These are phyloP conservation scores for Apistogramma diplotaenia DNA, from an alignment of 2,113 vertebrate species.

Conservation along the genomic window DNA sequence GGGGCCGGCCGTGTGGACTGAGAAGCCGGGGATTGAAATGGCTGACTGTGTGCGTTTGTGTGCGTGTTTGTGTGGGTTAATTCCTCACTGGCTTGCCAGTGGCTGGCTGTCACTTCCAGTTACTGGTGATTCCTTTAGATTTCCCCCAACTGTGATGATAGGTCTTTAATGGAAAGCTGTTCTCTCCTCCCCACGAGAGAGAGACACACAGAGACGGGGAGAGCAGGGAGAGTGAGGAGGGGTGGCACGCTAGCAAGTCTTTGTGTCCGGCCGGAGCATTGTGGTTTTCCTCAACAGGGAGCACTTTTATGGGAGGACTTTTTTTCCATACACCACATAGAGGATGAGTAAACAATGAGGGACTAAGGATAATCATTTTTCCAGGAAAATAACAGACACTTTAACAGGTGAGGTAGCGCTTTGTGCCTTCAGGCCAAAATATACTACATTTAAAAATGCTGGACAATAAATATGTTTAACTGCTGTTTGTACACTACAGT, in stretches of 20 bases:
- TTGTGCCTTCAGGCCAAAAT: neutral
- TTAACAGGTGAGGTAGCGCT: conserved; percentile 68
- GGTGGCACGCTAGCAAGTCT: conserved; percentile 40
- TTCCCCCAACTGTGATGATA: conserved; percentile 74
- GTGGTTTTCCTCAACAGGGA: conserved; percentile 33
- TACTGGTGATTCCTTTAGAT: conserved; percentile 81
- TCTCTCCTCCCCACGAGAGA: conserved; percentile 43
- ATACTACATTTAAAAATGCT: neutral
- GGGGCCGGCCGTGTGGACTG: conserved; percentile 11
- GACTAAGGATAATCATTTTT: conserved; percentile 31
- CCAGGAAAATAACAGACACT: conserved; percentile 40
- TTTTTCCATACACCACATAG: conserved; percentile 5
- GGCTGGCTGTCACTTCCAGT: conserved; percentile 73
- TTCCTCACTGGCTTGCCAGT: conserved; percentile 70
- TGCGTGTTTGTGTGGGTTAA: conserved; percentile 46
- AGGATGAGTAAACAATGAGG: conserved; percentile 57
- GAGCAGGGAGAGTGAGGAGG: conserved; percentile 52
- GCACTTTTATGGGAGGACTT: conserved; percentile 40
- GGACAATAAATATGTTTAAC: neutral
- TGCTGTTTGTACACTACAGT: neutral
- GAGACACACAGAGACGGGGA: conserved; percentile 38
- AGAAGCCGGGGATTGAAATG: conserved; percentile 44
- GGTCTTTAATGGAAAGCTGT: conserved; percentile 63
- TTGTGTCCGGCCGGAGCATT: conserved; percentile 38
- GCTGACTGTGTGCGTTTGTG: neutral